Base-by-base conservation (phyloP, 2,113 vertebrate genomes). In the Chrysemys picta region DNA sequence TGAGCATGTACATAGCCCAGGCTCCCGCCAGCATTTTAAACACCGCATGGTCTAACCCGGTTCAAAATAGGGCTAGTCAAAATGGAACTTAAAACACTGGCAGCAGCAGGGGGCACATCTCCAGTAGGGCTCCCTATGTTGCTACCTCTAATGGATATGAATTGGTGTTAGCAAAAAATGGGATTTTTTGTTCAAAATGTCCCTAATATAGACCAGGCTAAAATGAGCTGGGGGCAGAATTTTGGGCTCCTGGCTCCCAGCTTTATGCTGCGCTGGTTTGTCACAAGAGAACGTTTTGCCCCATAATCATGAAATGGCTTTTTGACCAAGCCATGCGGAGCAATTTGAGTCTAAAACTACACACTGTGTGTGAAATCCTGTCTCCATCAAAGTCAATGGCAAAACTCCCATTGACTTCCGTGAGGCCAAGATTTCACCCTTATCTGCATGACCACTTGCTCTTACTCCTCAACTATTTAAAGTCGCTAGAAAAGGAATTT, bases 111-210 rank as follows among this genome's bases (percentile, higher is more conserved):
- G 5, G 22, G 38, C 72, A 25, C 72, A 45, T 10, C 21, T 76
- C 10, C 24, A 10, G 38, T n/a, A 8, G 27, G 25, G 45, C 27
- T 50, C 76, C 16, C 27, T 42, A 10, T 21, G 29, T 35, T 19
- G 47, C 78, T 80, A 17, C 49, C 5, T 10, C 9, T 35, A 27
- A 3, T 9, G 21, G 49, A 6, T 16, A 35, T 0, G 3, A 3
- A 69, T 21, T 35, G 35, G 62, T 9, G 62, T n/a, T 19, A 69
- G 35, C 62, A 69, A n/a, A 62, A 17, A 69, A 31, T 69, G 59
- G 83, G 83, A 50, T 16, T 0, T 0, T 3, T 0, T 3, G 54
- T 6, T 12, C 0, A 50, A 85, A 25, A 81, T 49, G 78, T 12
- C 21, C 22, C 19, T 6, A 35, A 42, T 82, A 4, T 1, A 21